Conservation (phyloP, 2,113 vertebrate genomes). For the Dunckerocampus dactyliophorus region DNA sequence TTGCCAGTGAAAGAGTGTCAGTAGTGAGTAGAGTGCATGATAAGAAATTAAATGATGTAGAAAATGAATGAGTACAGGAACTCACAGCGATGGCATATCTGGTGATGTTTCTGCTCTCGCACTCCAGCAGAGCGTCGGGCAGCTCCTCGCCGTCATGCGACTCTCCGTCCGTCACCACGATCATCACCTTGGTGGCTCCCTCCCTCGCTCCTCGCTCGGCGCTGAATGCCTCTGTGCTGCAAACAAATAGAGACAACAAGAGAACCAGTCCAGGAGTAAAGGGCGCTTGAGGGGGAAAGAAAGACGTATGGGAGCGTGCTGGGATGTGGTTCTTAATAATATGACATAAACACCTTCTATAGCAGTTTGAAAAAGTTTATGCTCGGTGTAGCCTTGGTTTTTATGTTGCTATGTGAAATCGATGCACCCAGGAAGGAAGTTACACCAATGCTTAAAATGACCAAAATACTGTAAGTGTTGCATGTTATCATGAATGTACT, state of each 20-base stretch:
- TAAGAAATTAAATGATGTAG: neutral
- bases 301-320: slow-evolving; percentile 16
- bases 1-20: no score
- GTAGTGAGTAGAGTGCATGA: neutral
- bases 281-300: slow-evolving; percentile 12
- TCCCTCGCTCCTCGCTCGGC: slow-evolving; percentile 77
- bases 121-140: slow-evolving; percentile 76
- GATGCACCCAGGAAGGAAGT: no score
- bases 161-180: slow-evolving; percentile 94
- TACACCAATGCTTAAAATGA: no score
- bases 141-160: slow-evolving; percentile 93
- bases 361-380: neutral
- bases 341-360: slow-evolving; percentile 33
- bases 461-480: no score
- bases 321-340: slow-evolving; percentile 16
- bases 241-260: neutral
- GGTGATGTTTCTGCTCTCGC: slow-evolving; percentile 81
- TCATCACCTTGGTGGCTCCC: slow-evolving; percentile 85
- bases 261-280: slow-evolving; percentile 2
- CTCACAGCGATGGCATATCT: slow-evolving; percentile 91
- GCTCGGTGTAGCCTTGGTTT: no score
- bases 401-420: no score
- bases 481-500: no score
- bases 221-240: slow-evolving; percentile 90
- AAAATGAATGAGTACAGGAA: slow-evolving; percentile 5